phyloP scores from a whole-genome alignment of 2,888 invertebrate species.

The Polydrusus cervinus region DNA sequence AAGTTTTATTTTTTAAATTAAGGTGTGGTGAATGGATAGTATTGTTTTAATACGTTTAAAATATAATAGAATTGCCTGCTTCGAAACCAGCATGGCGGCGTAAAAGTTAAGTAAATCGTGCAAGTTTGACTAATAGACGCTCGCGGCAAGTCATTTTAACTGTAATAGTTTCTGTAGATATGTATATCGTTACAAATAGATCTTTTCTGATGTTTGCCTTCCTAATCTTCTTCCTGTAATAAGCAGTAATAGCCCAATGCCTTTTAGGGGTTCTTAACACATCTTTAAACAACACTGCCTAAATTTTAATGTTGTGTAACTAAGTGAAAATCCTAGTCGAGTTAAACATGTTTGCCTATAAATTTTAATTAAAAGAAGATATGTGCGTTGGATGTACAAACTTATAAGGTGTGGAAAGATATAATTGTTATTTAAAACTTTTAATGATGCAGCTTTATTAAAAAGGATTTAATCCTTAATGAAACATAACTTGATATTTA shows the following conservation, averaged over 20 bases:
- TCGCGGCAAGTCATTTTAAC: neutral
- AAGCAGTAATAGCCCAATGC: neutral
- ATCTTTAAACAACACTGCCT: neutral
- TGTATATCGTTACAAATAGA: neutral
- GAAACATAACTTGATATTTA: neutral
- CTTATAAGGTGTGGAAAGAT: slow-evolving; percentile 1
- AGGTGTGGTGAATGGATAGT: too few species aligned
- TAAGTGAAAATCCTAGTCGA: too few species aligned
- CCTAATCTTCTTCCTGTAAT: neutral
- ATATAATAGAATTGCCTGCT: neutral
- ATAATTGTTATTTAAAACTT: slow-evolving; percentile 8
- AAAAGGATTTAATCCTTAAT: neutral
- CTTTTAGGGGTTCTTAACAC: neutral
- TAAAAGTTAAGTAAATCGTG: neutral
- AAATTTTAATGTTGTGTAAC: too few species aligned
- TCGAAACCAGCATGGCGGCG: neutral
- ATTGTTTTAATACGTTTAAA: neutral
- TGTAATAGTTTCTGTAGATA: slow-evolving; percentile 1
- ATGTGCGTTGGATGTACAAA: neutral
- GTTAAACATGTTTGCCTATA: neutral
- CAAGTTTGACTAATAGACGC: neutral
- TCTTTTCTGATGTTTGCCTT: neutral
- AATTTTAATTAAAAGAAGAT: neutral
- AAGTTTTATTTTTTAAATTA: too few species aligned
- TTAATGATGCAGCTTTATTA: neutral